Percentiles rank a stretch among this genome's conserved stretches.
Conservation (phyloP, 2,888 invertebrate genomes). For the Muschampia plurimacula region DNA sequence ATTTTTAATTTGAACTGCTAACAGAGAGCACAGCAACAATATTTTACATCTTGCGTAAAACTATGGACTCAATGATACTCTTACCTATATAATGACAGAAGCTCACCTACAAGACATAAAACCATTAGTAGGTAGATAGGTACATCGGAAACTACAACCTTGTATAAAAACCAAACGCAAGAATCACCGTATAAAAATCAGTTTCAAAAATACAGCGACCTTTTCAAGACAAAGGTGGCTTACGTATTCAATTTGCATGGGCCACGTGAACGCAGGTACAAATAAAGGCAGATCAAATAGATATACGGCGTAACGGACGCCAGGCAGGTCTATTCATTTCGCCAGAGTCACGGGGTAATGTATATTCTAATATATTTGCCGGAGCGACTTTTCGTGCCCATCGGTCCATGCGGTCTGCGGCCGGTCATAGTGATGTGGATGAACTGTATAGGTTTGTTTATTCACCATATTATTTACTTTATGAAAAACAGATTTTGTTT, state of each 20-base stretch:
- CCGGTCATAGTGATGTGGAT: conserved; percentile 57
- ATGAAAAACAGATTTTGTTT: no score
- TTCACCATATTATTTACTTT: no score
- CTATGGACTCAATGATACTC: no score
- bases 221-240: conserved; percentile 43
- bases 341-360: conserved; percentile 81
- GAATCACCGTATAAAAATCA: conserved; percentile 38
- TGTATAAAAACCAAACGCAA: conserved; percentile 22
- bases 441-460: conserved; percentile 42
- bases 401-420: conserved; percentile 83
- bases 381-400: conserved; percentile 83
- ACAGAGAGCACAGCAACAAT: not conserved
- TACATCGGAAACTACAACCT: not conserved
- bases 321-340: conserved; percentile 74
- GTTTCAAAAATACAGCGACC: conserved; percentile 38
- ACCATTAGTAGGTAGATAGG: no score
- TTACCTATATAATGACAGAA: not conserved
- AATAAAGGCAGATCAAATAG: conserved; percentile 50
- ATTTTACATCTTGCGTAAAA: not conserved
- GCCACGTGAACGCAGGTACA: conserved; percentile 46
- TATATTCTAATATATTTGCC: conserved; percentile 86
- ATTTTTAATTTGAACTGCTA: no score
- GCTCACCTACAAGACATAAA: not conserved
- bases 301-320: conserved; percentile 55
- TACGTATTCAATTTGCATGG: conserved; percentile 51